Evolutionary conservation across 2,797 vertebrate species (phyloP).

Genomic region (Apodemus agrarius): DNA sequence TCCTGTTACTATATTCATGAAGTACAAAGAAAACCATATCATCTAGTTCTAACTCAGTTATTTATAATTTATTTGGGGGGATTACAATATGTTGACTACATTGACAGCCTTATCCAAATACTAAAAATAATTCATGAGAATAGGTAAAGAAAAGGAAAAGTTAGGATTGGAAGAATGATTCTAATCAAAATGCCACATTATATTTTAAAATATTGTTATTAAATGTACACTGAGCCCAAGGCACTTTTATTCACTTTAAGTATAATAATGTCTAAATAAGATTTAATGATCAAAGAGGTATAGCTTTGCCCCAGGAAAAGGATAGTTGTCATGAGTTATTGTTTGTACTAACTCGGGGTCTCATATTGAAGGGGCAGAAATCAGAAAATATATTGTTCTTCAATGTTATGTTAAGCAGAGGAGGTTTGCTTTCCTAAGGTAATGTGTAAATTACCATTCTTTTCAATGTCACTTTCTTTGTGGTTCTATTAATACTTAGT

Average conservation of each 20-base stretch:
- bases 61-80: background rate
- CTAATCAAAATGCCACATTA: background rate
- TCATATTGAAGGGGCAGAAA: background rate
- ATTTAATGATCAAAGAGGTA: background rate
- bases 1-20: background rate
- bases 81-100: background rate
- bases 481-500: background rate
- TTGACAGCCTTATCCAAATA: background rate
- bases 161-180: background rate
- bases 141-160: background rate
- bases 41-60: background rate
- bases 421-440: background rate
- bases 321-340: background rate
- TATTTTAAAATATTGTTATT: constrained; percentile 32
- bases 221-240: background rate
- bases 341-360: background rate
- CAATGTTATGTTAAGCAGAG: background rate
- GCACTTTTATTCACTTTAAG: background rate
- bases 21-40: background rate
- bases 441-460: background rate
- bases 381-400: background rate
- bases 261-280: background rate
- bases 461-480: background rate
- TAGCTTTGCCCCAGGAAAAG: background rate
- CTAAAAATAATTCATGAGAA: background rate